phyloP scores from a whole-genome alignment of 2,797 vertebrate species.

The Nannoperca obscura region DNA sequence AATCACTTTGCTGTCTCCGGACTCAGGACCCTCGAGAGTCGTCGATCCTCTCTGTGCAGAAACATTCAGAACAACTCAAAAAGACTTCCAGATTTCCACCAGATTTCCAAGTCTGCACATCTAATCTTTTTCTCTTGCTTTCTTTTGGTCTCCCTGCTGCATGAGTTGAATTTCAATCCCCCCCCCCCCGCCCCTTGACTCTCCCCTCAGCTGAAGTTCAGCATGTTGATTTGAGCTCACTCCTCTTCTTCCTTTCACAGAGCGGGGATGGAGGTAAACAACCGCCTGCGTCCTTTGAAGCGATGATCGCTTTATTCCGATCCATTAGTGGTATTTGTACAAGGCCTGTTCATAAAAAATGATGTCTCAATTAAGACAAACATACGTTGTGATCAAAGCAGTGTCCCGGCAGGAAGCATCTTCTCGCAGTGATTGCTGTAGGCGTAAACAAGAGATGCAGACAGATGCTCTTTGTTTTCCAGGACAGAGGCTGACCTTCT shows the following conservation, averaged over 20 bases:
- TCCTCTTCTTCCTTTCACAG: slow-evolving; percentile 5
- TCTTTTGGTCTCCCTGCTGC: neutral
- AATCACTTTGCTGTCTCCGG: no score
- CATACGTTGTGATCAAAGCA: slow-evolving; percentile 62
- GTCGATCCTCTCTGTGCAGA: no score
- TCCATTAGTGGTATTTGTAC: slow-evolving; percentile 11
- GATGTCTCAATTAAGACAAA: slow-evolving; percentile 32
- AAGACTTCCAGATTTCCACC: no score
- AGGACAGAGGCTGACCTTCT: slow-evolving; percentile 70
- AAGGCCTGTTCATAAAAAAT: neutral
- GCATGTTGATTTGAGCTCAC: slow-evolving; percentile 21
- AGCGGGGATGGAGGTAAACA: slow-evolving; percentile 2
- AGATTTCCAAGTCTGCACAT: accelerated
- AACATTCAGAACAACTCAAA: no score
- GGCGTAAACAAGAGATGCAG: slow-evolving; percentile 58
- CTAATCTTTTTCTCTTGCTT: neutral
- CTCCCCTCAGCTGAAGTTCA: slow-evolving; percentile 1
- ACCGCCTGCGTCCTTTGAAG: slow-evolving; percentile 45
- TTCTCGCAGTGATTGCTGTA: slow-evolving; percentile 46
- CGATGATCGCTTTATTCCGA: slow-evolving; percentile 11
- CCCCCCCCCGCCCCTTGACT: neutral
- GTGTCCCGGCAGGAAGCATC: slow-evolving; percentile 14
- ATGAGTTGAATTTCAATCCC: slow-evolving; percentile 16
- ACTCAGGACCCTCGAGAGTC: no score
- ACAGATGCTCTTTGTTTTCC: slow-evolving; percentile 72